phyloP scores from a whole-genome alignment of 2,888 invertebrate genomes.

The Magallana nippona region DNA sequence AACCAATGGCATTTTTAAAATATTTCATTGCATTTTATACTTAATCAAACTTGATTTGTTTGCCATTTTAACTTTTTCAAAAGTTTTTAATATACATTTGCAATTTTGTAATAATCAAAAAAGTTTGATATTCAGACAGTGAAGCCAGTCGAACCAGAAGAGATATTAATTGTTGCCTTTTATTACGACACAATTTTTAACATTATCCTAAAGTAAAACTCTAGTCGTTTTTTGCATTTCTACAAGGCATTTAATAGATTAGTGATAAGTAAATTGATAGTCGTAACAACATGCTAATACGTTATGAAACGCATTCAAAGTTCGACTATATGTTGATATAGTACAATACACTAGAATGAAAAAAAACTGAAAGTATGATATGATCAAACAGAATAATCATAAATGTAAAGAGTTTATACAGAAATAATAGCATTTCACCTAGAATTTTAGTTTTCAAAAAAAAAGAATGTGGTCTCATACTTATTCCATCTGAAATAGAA shows the following conservation, averaged over 20 bases:
- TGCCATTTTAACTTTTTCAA: too few species aligned
- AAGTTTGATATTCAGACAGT: too few species aligned
- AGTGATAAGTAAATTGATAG: constrained; percentile 34
- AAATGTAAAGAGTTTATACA: constrained; percentile 4
- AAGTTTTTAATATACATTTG: too few species aligned
- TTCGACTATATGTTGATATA: constrained; percentile 14
- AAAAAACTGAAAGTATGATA: constrained; percentile 13
- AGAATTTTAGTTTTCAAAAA: constrained; percentile 17
- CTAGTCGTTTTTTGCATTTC: neutral
- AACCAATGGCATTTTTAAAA: constrained; percentile 16
- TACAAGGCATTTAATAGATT: constrained; percentile 13
- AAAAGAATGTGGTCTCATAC: constrained; percentile 9
- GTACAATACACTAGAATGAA: constrained; percentile 18
- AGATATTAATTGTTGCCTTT: neutral
- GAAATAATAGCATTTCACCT: constrained; percentile 26
- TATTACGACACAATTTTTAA: neutral
- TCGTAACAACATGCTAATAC: constrained; percentile 1
- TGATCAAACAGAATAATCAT: constrained; percentile 29
- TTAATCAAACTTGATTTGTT: neutral
- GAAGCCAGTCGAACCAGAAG: neutral
- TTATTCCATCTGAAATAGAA: constrained; percentile 42
- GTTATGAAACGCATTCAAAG: constrained; percentile 17
- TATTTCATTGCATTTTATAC: neutral
- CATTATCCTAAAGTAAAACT: neutral
- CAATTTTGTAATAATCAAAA: too few species aligned